phyloP scores from a whole-genome alignment of 2,888 invertebrate species.

The Melinopterus prodromus region DNA sequence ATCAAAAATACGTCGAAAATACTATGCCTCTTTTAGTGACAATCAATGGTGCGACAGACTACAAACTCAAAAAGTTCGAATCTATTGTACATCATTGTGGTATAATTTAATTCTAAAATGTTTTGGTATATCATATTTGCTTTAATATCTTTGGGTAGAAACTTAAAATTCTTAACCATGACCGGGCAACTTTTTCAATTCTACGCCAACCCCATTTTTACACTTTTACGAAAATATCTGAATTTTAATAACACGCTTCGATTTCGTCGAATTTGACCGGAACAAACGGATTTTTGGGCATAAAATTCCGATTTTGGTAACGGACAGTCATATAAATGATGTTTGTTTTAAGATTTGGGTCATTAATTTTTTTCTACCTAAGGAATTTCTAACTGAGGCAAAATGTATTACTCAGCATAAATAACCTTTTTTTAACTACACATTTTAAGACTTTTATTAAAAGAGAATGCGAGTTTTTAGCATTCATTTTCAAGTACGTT shows the following conservation, averaged over 20 bases:
- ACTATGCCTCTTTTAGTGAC: neutral
- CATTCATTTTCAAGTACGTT: too few species aligned
- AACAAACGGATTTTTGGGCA: slow-evolving; percentile 15
- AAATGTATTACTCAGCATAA: slow-evolving; percentile 11
- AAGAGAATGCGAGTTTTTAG: too few species aligned
- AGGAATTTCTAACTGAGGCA: neutral
- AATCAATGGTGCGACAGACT: too few species aligned
- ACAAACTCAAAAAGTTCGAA: too few species aligned
- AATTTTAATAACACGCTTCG: slow-evolving; percentile 39
- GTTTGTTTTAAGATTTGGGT: slow-evolving; percentile 24
- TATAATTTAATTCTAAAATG: neutral
- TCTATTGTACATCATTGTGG: neutral
- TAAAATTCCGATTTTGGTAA: slow-evolving; percentile 14
- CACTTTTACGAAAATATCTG: slow-evolving; percentile 33
- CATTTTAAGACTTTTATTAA: too few species aligned
- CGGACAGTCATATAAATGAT: slow-evolving; percentile 13
- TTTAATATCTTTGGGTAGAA: neutral
- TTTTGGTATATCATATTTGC: neutral
- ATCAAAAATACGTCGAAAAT: neutral
- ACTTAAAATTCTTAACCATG: neutral
- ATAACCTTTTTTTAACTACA: neutral
- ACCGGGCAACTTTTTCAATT: neutral
- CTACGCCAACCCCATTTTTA: slow-evolving; percentile 34
- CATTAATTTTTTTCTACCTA: neutral
- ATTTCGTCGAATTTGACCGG: slow-evolving; percentile 17